These are phyloP conservation scores for Antrozous pallidus DNA, from an alignment of 2,797 vertebrate species.

Conservation along the genomic window DNA sequence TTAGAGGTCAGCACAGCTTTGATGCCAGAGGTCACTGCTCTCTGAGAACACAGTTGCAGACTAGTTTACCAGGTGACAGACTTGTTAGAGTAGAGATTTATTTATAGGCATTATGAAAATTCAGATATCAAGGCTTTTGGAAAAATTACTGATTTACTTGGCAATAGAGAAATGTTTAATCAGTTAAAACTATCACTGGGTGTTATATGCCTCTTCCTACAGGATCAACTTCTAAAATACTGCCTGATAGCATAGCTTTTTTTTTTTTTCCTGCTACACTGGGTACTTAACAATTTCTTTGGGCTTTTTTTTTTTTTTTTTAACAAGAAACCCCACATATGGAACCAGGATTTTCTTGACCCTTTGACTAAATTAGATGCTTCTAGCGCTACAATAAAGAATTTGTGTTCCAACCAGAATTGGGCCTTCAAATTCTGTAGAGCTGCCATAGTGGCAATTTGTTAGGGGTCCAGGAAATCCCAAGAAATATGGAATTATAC, in stretches of 20 bases:
- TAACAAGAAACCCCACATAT: not conserved
- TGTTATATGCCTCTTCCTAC: not conserved
- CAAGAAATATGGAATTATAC: not conserved
- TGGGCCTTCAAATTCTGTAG: not conserved
- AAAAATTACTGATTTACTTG: not conserved
- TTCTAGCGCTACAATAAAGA: not conserved
- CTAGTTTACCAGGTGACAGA: not conserved
- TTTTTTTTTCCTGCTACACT: not conserved
- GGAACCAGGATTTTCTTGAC: not conserved
- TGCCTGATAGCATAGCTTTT: not conserved
- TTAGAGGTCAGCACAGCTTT: not conserved
- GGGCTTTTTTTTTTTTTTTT: not conserved
- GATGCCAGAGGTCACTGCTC: not conserved
- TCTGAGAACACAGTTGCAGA: not conserved
- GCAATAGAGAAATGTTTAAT: not conserved
- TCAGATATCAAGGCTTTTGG: not conserved
- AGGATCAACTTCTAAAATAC: not conserved
- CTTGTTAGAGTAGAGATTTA: not conserved
- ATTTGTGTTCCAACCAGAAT: not conserved
- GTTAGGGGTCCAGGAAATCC: not conserved
- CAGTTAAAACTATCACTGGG: not conserved
- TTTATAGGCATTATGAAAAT: not conserved
- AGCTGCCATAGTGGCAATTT: not conserved
- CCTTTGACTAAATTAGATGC: not conserved
- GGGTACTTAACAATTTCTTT: not conserved